Base-by-base conservation (phyloP, 2,888 invertebrate genomes). In the Pseudococcus jackbeardsleyi region DNA sequence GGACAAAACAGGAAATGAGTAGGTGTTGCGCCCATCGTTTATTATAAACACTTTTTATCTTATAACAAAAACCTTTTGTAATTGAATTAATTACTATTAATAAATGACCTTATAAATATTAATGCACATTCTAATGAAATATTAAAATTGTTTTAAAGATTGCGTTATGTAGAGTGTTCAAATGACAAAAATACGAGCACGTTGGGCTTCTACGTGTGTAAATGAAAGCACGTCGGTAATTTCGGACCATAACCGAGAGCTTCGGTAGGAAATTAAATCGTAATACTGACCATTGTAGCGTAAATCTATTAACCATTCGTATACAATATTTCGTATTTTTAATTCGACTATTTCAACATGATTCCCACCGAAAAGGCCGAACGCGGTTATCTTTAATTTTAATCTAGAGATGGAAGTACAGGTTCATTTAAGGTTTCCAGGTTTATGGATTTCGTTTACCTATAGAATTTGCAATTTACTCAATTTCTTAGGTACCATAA, bases 1-100 rank as follows among this genome's bases (percentile, higher is more conserved):
- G 79, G 79, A 79, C 79, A 59, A 79, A 46, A 86, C 88, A 88
- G 88, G 88, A 88, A 88, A 88, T 88, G 88, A 88, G 88, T 88
- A 79, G 88, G 88, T 88, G 88, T 54, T 79, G 88, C 88, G 82
- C 88, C 88, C 88, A 88, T 79, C 54, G 50, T 82, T 82, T 79
- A 26, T 33, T 42, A 79, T 54, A n/a, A 54, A 79, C 79, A 79
- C 54, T 59, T 88, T 59, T 82, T 50, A 50, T 88, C 79, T 88
- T 54, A 59, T 59, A 59, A 59, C 39, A 85, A 64, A 85, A 85
- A 85, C 79, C 79, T 84, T 84, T 85, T 85, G 59, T 85, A 59
- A 85, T 85, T 85, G 85, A 85, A 85, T 85, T 85, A 85, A 85
- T 85, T 85, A 85, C 85, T 85, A 85, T 64, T 59, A 54, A 39